phyloP scores from a whole-genome alignment of 2,113 vertebrate genomes.

The Campylomormyrus tamandua region DNA sequence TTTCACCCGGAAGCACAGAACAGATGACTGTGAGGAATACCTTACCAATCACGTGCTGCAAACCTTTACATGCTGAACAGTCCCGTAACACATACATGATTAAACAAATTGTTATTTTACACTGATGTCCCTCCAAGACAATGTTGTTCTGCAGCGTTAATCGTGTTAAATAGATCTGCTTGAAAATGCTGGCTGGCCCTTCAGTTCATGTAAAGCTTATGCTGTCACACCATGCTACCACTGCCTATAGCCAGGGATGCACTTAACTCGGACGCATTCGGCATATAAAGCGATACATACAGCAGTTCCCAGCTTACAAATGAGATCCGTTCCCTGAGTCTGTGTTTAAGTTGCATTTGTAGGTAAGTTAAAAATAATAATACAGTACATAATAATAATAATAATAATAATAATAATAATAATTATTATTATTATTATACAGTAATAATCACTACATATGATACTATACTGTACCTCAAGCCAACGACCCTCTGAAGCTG shows the following conservation, averaged over 20 bases:
- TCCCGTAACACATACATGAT: neutral
- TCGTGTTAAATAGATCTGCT: neutral
- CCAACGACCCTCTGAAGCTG: too few relatives aligned
- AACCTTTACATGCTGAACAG: neutral
- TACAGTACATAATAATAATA: neutral
- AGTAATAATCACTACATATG: too few relatives aligned
- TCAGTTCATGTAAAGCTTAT: neutral
- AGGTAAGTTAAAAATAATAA: neutral
- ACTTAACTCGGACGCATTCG: neutral
- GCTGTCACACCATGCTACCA: neutral
- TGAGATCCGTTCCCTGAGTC: neutral
- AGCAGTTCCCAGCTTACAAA: neutral
- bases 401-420: neutral
- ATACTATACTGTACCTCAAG: too few relatives aligned
- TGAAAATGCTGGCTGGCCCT: neutral
- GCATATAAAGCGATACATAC: neutral
- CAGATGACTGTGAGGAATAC: neutral
- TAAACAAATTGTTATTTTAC: neutral
- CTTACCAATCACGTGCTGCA: neutral
- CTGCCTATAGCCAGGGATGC: neutral
- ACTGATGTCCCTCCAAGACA: neutral
- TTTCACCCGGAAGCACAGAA: neutral
- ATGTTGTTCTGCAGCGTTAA: neutral
- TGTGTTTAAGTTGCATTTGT: neutral
- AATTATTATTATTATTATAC: neutral